These are phyloP conservation scores for Magallana ariakensis DNA, from an alignment of 1,140 invertebrate species.

Conservation along the genomic window DNA sequence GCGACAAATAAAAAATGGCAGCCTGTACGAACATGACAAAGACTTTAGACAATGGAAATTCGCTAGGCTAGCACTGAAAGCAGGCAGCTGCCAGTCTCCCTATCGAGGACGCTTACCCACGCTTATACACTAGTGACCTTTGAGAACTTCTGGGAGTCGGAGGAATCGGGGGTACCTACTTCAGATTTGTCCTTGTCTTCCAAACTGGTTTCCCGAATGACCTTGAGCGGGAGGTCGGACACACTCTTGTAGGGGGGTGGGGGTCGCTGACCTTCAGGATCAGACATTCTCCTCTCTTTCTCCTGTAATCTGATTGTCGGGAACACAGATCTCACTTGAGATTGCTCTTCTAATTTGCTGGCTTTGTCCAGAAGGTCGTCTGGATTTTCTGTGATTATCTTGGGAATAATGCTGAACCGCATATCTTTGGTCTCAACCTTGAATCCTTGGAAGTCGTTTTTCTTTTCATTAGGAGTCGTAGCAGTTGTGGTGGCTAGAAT, in stretches of 20 bases:
- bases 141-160: conserved; percentile 62
- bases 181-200: conserved; percentile 57
- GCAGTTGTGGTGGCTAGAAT: not conserved
- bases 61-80: not conserved
- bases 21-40: too few species aligned
- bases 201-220: conserved; percentile 53
- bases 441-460: conserved; percentile 43
- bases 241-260: conserved; percentile 49
- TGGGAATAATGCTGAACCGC: conserved; percentile 67
- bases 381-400: conserved; percentile 64
- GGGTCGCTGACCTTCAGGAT: conserved; percentile 29
- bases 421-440: conserved; percentile 63
- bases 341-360: conserved; percentile 25
- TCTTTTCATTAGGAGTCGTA: conserved; percentile 1
- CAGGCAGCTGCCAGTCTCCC: not conserved
- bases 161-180: conserved; percentile 60
- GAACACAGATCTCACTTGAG: conserved; percentile 8
- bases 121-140: conserved; percentile 65
- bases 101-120: not conserved
- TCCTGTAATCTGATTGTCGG: conserved; percentile 29
- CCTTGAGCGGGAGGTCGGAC: conserved; percentile 57
- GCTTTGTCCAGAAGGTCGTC: conserved; percentile 54
- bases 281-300: conserved; percentile 34
- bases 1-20: too few species aligned
- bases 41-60: too few species aligned